phyloP scores from a whole-genome alignment of 2,113 vertebrate genomes.

The Phalacrocorax carbo region DNA sequence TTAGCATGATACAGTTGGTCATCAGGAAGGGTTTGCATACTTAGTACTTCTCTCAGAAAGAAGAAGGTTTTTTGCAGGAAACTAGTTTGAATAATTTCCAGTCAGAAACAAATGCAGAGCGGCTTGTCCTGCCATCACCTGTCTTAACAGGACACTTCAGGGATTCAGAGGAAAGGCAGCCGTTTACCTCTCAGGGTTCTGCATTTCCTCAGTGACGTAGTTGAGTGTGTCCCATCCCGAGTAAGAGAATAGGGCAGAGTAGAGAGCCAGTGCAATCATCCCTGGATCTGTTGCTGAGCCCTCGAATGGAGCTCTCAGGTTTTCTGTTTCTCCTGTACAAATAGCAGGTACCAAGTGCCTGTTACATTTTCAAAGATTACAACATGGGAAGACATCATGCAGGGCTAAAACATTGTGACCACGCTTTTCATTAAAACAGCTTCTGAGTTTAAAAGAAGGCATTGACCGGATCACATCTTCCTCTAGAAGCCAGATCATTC shows the following conservation, averaged over 20 bases:
- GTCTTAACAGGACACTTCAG: not conserved
- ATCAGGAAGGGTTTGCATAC: not conserved
- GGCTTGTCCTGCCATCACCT: not conserved
- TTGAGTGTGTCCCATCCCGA: conserved; percentile 88
- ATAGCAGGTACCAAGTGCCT: not conserved
- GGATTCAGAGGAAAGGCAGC: not conserved
- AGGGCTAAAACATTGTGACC: not conserved
- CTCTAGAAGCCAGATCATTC: not conserved
- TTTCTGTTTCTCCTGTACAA: conserved; percentile 73
- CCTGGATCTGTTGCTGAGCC: conserved; percentile 78
- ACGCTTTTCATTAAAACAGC: not conserved
- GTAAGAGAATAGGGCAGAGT: conserved; percentile 90
- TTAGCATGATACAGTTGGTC: not conserved
- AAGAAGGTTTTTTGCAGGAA: not conserved
- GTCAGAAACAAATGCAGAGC: not conserved
- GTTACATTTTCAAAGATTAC: not conserved
- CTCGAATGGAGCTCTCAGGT: conserved; percentile 77
- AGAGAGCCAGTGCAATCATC: conserved; percentile 82
- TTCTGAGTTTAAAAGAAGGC: not conserved
- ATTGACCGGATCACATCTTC: not conserved
- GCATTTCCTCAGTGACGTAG: conserved; percentile 88
- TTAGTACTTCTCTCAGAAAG: not conserved
- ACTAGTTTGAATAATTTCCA: not conserved
- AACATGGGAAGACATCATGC: not conserved
- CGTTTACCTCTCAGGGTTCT: conserved; percentile 82